A percentile compares a stretch with the other conserved stretches of the same genome.
phyloP scores from a whole-genome alignment of 2,888 invertebrate genomes.

The Drosophila antonietae region DNA sequence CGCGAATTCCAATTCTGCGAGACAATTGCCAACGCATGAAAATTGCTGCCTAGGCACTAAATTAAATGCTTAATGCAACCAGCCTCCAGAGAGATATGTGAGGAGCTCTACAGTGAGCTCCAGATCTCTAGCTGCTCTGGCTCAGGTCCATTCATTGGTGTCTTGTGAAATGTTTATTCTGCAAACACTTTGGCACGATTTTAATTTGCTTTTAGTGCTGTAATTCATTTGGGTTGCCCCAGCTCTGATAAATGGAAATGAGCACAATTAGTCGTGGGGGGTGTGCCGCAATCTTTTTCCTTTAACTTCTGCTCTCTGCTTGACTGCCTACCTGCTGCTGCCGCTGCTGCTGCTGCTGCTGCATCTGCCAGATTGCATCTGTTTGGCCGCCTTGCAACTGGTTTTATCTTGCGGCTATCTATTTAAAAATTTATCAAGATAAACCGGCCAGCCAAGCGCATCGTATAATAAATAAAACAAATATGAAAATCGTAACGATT shows the following conservation, averaged over 20 bases:
- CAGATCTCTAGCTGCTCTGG: background rate
- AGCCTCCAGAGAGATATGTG: slow-evolving; percentile 25
- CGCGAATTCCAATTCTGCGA: slow-evolving; percentile 43
- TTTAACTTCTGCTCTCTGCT: background rate
- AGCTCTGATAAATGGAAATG: slow-evolving; percentile 75
- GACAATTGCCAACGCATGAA: slow-evolving; percentile 62
- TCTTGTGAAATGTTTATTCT: slow-evolving; percentile 51
- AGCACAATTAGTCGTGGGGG: slow-evolving; percentile 77
- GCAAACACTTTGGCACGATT: slow-evolving; percentile 71
- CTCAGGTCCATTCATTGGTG: slow-evolving; percentile 44
- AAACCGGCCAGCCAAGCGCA: slow-evolving; percentile 39
- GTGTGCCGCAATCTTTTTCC: slow-evolving; percentile 45
- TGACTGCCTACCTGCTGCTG: background rate
- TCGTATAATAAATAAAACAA: slow-evolving; percentile 33
- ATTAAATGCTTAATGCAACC: slow-evolving; percentile 72
- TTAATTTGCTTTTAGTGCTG: slow-evolving; percentile 66
- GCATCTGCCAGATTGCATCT: slow-evolving; percentile 33
- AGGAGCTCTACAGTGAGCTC: background rate
- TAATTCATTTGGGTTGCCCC: slow-evolving; percentile 59
- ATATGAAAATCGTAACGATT: slow-evolving; percentile 38
- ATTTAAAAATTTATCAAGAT: slow-evolving; percentile 45
- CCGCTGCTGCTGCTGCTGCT: background rate
- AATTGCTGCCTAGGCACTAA: slow-evolving; percentile 64
- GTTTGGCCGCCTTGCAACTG: slow-evolving; percentile 34
- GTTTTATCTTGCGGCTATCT: slow-evolving; percentile 49